Conservation (phyloP, 2,888 invertebrate genomes). For the Tipula helvola region DNA sequence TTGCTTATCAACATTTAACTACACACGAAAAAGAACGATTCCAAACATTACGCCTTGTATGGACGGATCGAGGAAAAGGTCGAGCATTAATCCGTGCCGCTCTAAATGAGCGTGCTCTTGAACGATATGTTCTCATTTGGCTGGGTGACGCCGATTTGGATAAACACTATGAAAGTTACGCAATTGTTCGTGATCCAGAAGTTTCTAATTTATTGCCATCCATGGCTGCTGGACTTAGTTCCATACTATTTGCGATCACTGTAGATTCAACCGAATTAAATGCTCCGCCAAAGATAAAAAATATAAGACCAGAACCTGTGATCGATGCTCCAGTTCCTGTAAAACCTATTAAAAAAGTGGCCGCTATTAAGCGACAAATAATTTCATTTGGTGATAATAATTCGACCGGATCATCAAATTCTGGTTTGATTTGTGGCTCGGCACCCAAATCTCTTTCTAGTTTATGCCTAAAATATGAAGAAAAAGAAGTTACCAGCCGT, state of each 20-base stretch:
- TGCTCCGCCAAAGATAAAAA: slow-evolving; percentile 38
- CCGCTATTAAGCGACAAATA: slow-evolving; percentile 28
- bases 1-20: slow-evolving; percentile 64
- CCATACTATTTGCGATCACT: slow-evolving; percentile 83
- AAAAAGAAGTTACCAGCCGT: background rate
- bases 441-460: slow-evolving; percentile 11
- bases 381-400: slow-evolving; percentile 20
- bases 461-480: slow-evolving; percentile 9
- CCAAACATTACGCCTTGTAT: slow-evolving; percentile 48
- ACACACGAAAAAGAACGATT: slow-evolving; percentile 82
- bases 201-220: slow-evolving; percentile 65
- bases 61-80: slow-evolving; percentile 44
- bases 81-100: slow-evolving; percentile 82
- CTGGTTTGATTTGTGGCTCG: background rate
- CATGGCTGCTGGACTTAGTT: slow-evolving; percentile 75
- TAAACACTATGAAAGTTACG: slow-evolving; percentile 75
- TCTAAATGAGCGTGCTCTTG: slow-evolving; percentile 82
- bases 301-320: slow-evolving; percentile 49
- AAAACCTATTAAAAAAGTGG: slow-evolving; percentile 29
- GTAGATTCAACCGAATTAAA: slow-evolving; percentile 78
- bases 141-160: slow-evolving; percentile 48
- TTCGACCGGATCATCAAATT: background rate
- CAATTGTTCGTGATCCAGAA: slow-evolving; percentile 71
- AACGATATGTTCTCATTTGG: slow-evolving; percentile 66
- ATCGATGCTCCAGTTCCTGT: slow-evolving; percentile 56